phyloP scores from a whole-genome alignment of 1,140 invertebrate species.

The Eufriesea mexicana region DNA sequence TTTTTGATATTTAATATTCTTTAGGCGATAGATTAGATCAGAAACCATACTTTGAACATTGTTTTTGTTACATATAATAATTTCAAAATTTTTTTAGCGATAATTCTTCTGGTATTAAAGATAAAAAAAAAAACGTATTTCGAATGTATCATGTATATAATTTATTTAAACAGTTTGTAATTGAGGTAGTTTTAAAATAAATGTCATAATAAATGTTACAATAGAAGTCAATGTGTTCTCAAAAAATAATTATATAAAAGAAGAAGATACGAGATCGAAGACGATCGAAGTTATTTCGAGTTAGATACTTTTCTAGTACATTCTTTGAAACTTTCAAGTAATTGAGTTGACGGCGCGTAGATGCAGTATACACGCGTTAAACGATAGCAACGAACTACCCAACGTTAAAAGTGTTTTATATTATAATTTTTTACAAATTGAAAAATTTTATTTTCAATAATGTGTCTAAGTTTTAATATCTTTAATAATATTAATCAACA shows the following conservation, averaged over 20 bases:
- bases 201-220: not conserved
- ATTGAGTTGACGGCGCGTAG: not conserved
- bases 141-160: not conserved
- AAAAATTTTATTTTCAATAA: not conserved
- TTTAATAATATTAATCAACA: not conserved
- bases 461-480: not conserved
- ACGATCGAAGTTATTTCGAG: constrained; percentile 17
- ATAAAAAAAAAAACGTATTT: not conserved
- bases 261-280: not conserved
- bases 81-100: no score
- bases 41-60: no score
- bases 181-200: not conserved
- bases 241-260: not conserved
- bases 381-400: no score
- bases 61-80: no score
- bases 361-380: not conserved
- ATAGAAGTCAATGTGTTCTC: not conserved
- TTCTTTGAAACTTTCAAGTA: constrained; percentile 23
- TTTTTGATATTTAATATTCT: no score
- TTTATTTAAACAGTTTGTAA: not conserved
- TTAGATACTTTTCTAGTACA: not conserved
- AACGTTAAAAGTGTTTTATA: not conserved
- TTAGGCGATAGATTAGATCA: no score
- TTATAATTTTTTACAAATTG: not conserved
- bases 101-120: not conserved